Percentiles rank a stretch among this genome's conserved stretches.
phyloP scores from a whole-genome alignment of 2,113 vertebrate genomes.

The Pholis gunnellus region DNA sequence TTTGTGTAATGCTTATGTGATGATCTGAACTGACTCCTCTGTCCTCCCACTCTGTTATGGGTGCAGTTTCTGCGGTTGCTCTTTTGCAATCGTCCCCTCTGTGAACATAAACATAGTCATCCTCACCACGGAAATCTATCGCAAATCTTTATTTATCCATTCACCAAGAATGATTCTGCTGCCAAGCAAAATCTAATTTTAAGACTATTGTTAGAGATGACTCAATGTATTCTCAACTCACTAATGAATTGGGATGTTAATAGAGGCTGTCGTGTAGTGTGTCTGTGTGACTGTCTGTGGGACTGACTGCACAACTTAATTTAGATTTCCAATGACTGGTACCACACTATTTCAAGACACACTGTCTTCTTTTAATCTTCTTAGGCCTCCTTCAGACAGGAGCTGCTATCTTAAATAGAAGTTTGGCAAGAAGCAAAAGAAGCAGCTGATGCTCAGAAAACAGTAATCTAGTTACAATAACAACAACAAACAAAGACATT shows the following conservation, averaged over 20 bases:
- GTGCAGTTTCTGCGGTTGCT: conserved; percentile 13
- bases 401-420: conserved; percentile 68
- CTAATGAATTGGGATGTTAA: neutral
- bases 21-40: conserved; percentile 22
- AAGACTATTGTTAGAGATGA: conserved; percentile 19
- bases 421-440: conserved; percentile 51
- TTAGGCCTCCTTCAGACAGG: conserved; percentile 70
- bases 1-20: neutral
- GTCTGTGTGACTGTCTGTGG: neutral
- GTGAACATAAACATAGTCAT: conserved; percentile 44
- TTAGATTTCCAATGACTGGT: conserved; percentile 38
- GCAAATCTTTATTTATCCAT: conserved; percentile 53
- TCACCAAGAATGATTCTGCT: conserved; percentile 32
- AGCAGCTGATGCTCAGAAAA: conserved; percentile 28
- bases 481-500: conserved; percentile 31
- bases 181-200: conserved; percentile 12
- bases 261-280: neutral
- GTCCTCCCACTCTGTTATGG: conserved; percentile 22
- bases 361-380: conserved; percentile 75
- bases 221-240: neutral
- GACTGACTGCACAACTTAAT: neutral
- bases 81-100: conserved; percentile 39
- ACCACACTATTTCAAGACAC: conserved; percentile 63
- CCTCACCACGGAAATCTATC: conserved; percentile 23
- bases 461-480: conserved; percentile 4